phyloP scores from a whole-genome alignment of 2,797 vertebrate species.

The Gadopsis marmoratus region DNA sequence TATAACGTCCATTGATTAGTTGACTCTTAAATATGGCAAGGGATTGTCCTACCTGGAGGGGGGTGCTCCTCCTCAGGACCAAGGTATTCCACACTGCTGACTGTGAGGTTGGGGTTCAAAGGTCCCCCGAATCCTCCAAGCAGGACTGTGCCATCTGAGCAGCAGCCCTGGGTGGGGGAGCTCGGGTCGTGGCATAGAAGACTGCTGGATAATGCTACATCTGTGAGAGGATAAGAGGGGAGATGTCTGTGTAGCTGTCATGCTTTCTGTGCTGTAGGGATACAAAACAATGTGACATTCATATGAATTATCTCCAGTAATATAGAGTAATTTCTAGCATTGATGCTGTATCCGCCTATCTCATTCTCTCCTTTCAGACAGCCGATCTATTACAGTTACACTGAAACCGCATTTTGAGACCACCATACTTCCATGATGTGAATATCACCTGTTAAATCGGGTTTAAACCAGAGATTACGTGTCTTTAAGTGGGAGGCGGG shows the following conservation, averaged over 20 bases:
- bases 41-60: constrained; percentile 68
- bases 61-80: constrained; percentile 83
- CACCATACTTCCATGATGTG: neutral
- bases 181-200: constrained; percentile 79
- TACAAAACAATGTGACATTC: neutral
- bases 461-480: neutral
- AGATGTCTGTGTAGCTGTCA: neutral
- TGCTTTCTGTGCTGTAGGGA: neutral
- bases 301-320: neutral
- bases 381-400: neutral
- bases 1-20: constrained; percentile 3
- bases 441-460: neutral
- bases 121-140: constrained; percentile 79
- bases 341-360: neutral
- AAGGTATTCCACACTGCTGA: constrained; percentile 87
- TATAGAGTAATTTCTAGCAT: neutral
- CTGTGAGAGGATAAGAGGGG: constrained; percentile 53
- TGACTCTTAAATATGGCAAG: neutral
- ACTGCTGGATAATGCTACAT: constrained; percentile 85
- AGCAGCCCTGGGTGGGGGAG: constrained; percentile 80
- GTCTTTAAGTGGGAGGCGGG: no score
- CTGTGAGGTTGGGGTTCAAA: constrained; percentile 78
- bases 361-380: neutral
- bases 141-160: constrained; percentile 80
- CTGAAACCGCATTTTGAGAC: neutral